Evolutionary conservation across 2,797 vertebrate species (phyloP).

Genomic region (Limnodromus scolopaceus): DNA sequence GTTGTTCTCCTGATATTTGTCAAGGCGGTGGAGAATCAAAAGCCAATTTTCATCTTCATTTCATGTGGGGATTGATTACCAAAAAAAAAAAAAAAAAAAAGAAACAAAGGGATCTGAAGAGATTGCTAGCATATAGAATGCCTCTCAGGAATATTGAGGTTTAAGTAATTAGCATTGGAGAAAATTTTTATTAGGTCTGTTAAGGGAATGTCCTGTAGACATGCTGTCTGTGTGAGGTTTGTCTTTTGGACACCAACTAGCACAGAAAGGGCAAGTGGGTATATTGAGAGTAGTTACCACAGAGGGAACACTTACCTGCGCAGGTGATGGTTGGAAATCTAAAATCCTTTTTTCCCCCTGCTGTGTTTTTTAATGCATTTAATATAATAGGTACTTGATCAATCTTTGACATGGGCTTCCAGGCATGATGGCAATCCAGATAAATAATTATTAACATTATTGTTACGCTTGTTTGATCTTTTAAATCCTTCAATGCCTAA

Average conservation of each 20-base stretch:
- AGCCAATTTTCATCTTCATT: neutral
- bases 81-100: neutral
- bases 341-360: neutral
- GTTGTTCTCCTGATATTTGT: neutral
- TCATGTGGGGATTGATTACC: neutral
- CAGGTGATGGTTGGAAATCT: fast-evolving
- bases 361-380: neutral
- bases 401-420: neutral
- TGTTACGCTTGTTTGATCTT: neutral
- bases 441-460: neutral
- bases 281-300: neutral
- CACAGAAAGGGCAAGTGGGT: neutral
- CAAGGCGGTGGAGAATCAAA: neutral
- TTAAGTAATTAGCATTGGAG: neutral
- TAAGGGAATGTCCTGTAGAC: neutral
- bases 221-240: neutral
- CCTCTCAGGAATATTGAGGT: neutral
- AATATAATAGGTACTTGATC: neutral
- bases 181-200: neutral
- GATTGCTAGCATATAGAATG: neutral
- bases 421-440: neutral
- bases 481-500: neutral
- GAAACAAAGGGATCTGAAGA: neutral
- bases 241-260: fast-evolving
- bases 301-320: neutral